Conservation (phyloP, 1,140 invertebrate species). For the Aphis craccivora region DNA sequence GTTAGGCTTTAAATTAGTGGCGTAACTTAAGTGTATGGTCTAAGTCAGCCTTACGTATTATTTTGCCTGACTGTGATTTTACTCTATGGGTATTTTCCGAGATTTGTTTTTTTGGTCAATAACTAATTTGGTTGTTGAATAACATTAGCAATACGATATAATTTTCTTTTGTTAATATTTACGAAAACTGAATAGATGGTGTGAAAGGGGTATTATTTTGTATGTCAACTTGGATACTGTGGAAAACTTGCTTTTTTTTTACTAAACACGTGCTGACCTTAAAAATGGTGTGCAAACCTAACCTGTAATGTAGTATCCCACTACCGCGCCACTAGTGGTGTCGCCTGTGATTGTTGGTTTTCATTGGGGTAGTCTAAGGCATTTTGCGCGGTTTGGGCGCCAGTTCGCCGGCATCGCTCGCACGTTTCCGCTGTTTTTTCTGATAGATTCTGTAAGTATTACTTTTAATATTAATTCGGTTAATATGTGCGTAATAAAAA, state of each 20-base stretch:
- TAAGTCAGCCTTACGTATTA: neutral
- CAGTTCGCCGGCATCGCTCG: slow-evolving; percentile 40
- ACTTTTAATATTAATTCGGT: neutral
- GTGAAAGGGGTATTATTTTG: neutral
- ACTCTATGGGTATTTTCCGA: neutral
- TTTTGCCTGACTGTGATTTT: neutral
- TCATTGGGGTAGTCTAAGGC: slow-evolving; percentile 27
- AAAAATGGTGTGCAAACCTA: neutral
- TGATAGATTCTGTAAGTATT: slow-evolving; percentile 1
- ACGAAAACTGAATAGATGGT: neutral
- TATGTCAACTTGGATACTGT: neutral
- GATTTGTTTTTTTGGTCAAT: neutral
- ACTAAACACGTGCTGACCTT: neutral
- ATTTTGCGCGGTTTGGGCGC: slow-evolving; percentile 14
- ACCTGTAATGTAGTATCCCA: slow-evolving; percentile 32
- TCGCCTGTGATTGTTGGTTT: neutral
- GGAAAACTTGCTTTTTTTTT: neutral
- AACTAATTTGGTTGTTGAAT: neutral
- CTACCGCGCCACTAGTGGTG: slow-evolving; percentile 26
- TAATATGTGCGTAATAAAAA: neutral
- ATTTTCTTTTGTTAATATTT: neutral
- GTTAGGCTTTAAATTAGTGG: neutral
- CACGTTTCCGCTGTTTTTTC: slow-evolving; percentile 30
- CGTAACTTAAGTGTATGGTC: neutral
- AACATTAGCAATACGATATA: neutral